Evolutionary conservation across 2,797 vertebrate genomes (phyloP).

Genomic region (Eleutherodactylus coqui): DNA sequence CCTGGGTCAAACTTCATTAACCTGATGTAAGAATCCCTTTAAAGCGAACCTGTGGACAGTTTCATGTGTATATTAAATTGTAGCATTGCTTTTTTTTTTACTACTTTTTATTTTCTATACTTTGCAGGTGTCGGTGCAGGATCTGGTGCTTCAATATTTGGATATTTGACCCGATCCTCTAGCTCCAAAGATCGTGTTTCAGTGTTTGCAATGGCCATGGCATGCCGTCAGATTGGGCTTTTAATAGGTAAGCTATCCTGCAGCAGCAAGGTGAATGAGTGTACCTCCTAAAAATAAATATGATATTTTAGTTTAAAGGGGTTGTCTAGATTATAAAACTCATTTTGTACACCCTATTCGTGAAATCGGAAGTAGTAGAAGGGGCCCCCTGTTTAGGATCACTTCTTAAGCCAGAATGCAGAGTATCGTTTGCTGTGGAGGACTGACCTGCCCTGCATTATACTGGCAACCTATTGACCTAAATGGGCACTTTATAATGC

Average conservation of each 20-base stretch:
- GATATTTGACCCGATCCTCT: conserved; percentile 80
- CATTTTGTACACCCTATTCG: background rate
- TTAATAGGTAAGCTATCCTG: conserved; percentile 78
- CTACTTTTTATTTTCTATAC: background rate
- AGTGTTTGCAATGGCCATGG: conserved; percentile 85
- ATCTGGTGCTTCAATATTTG: conserved; percentile 83
- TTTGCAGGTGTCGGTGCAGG: conserved; percentile 81
- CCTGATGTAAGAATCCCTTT: too few species aligned
- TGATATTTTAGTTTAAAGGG: background rate
- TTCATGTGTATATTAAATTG: background rate
- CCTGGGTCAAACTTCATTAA: too few species aligned
- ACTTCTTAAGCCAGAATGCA: too few species aligned
- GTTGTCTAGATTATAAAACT: background rate
- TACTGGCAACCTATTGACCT: too few species aligned
- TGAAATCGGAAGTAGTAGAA: too few species aligned
- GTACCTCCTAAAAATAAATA: background rate
- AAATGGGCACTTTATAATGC: too few species aligned
- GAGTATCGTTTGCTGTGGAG: too few species aligned
- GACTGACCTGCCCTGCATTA: too few species aligned
- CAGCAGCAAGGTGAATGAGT: background rate
- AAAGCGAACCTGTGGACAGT: background rate
- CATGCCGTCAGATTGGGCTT: conserved; percentile 83
- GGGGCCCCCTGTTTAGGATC: too few species aligned
- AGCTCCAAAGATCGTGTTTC: conserved; percentile 78
- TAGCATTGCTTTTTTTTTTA: background rate